Base-by-base conservation (phyloP, 2,888 invertebrate genomes). In the Deilephila elpenor region DNA sequence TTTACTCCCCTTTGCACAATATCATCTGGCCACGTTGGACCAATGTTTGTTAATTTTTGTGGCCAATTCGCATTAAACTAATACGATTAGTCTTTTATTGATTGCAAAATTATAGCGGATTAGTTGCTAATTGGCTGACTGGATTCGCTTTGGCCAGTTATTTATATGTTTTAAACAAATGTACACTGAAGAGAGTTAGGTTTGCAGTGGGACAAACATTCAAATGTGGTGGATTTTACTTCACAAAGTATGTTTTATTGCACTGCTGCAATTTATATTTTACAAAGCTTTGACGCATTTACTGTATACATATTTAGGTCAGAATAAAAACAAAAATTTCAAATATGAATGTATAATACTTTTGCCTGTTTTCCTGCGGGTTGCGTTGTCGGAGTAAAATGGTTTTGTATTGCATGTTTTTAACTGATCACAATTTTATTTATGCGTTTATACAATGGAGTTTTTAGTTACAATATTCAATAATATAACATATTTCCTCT, bases 1-100 rank as follows among this genome's bases (percentile, higher is more conserved):
- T 86, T 83, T 73, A 71, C 78, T 81, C 80, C 81, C 73, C 51
- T 74, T 75, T 77, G 64, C 59, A 74, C 78, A 80, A 81, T 82
- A 83, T 80, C 77, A 75, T 44, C 74, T 73, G 78, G 76, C 77
- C 76, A 59, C 14, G 17, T 71, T 44, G 20, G 67, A 29, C 11
- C 64, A 20, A 25, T 67, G 67, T 51, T 51, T 51, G 20, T 5
- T 3, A 17, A n/a, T 56, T 56, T 37, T 67, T 14, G 62, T n/a
- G 1, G 37, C 20, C n/a, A 62, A 34, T 62, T 37, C n/a, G 37
- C n/a, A 8, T 62, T 8, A 61, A 62, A 61, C 5, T 5, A 34
- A 19, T 32, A 19, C 19, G 3, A 7, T 32, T n/a, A 5, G 56
- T 56, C 1, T 56, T n/a, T 61, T 61, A 61, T 32, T 32, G 61